These are phyloP conservation scores for Mus musculus DNA, from an alignment of 2,113 vertebrate genomes.

Conservation along the genomic window GRCm39 chr8:73192001-73192500, in stretches of 20 bases:
- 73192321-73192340: slow-evolving; percentile 89
- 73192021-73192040: too few species aligned
- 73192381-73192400: slow-evolving; percentile 93
- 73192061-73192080: too few species aligned
- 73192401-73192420: slow-evolving; percentile 91
- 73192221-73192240: background rate
- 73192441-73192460: slow-evolving; percentile 91
- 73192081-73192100: too few species aligned
- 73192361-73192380: slow-evolving; percentile 94
- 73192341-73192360: slow-evolving; percentile 94
- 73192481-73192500: slow-evolving; percentile 69
- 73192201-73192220: background rate
- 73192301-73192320: slow-evolving; percentile 89
- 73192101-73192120: too few species aligned
- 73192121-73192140: too few species aligned
- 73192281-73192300: slow-evolving; percentile 91
- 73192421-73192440: slow-evolving; percentile 90
- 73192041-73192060: too few species aligned
- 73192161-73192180: background rate
- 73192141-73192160: too few species aligned
- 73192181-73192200: background rate
- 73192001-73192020: background rate
- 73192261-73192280: slow-evolving; percentile 89
- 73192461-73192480: slow-evolving; percentile 94
- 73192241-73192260: background rate